phyloP scores from a whole-genome alignment of 2,113 vertebrate species.

The Xenopus tropicalis region DNA sequence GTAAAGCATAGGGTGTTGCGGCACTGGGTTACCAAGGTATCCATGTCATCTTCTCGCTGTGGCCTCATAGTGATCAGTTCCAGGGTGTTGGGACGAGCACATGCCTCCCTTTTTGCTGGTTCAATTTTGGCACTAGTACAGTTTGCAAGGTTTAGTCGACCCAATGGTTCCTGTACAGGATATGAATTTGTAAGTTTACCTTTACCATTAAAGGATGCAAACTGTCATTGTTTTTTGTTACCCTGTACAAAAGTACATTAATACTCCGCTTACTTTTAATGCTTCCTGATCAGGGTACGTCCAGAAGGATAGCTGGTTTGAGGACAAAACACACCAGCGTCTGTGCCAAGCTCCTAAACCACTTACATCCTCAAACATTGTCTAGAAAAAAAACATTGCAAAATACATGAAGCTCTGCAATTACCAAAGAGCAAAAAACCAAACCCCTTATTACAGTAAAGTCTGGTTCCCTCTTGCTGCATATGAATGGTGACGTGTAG shows the following conservation, averaged over 20 bases:
- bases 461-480: no score
- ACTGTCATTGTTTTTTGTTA: no score
- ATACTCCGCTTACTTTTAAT: constrained; percentile 54
- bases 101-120: constrained; percentile 63
- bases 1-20: constrained; percentile 26
- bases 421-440: no score
- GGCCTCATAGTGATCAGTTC: constrained; percentile 61
- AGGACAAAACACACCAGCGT: constrained; percentile 63
- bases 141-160: constrained; percentile 59
- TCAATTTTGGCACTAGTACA: constrained; percentile 56
- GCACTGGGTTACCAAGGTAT: constrained; percentile 58
- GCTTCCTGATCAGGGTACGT: constrained; percentile 66
- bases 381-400: constrained; percentile 51
- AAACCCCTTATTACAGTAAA: no score
- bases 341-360: constrained; percentile 72
- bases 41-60: constrained; percentile 49
- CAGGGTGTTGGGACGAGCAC: constrained; percentile 73
- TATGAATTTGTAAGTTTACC: background rate
- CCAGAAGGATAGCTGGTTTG: constrained; percentile 63
- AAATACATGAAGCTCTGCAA: no score
- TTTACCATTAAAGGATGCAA: no score
- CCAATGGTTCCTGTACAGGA: constrained; percentile 61
- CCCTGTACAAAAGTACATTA: no score
- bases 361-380: constrained; percentile 69
- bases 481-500: no score